Evolutionary conservation across 2,113 vertebrate genomes (phyloP).

Genomic region (Tyto alba): DNA sequence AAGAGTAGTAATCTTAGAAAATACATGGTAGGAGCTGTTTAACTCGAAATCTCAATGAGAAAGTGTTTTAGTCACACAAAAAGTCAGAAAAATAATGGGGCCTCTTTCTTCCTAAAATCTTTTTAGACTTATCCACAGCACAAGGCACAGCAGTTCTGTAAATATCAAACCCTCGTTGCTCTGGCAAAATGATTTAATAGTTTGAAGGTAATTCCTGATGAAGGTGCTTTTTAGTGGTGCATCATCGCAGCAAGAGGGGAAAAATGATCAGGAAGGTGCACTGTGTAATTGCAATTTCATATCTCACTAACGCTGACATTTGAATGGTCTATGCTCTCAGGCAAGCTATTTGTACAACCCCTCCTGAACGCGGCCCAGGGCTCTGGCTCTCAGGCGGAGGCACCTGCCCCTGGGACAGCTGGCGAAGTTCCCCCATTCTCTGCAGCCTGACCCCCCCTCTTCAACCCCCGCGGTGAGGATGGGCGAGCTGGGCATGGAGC

Average conservation of each 20-base stretch:
- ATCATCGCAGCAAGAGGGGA: neutral
- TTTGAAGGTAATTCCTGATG: neutral
- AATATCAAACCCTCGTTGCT: neutral
- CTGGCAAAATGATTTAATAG: neutral
- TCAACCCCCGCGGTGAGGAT: fast-evolving
- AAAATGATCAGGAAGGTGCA: neutral
- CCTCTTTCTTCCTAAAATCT: neutral
- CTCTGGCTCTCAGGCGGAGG: neutral
- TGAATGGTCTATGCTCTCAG: neutral
- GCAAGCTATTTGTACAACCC: neutral
- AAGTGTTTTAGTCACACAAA: neutral
- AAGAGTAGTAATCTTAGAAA: neutral
- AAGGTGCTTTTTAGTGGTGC: neutral
- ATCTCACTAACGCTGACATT: neutral
- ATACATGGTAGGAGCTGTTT: neutral
- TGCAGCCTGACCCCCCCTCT: neutral
- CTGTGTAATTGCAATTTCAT: neutral
- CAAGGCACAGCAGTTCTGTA: neutral
- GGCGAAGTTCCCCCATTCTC: neutral
- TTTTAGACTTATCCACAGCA: neutral
- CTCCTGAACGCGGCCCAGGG: neutral
- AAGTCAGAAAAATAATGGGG: neutral
- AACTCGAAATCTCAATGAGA: neutral
- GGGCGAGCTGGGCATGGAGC: neutral
- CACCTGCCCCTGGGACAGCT: neutral